These are phyloP conservation scores for Lepus europaeus DNA, from an alignment of 2,113 vertebrate species.

Conservation along the genomic window DNA sequence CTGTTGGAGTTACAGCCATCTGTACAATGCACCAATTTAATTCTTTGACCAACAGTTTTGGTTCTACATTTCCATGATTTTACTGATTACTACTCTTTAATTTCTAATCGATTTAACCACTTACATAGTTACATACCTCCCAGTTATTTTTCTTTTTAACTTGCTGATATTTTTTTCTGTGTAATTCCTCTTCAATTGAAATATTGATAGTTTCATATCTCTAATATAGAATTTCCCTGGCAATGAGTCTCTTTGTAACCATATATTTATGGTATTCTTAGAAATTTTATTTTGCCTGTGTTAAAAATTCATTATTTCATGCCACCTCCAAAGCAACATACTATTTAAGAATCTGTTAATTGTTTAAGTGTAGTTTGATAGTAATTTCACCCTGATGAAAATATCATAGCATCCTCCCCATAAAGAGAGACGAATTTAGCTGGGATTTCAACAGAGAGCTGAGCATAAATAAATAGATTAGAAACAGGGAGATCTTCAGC, in stretches of 20 bases:
- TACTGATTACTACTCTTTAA: neutral
- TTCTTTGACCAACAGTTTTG: neutral
- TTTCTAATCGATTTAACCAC: neutral
- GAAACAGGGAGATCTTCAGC: neutral
- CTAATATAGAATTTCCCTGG: neutral
- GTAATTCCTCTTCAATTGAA: neutral
- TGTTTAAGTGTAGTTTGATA: neutral
- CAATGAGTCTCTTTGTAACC: neutral
- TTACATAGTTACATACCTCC: neutral
- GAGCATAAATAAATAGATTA: neutral
- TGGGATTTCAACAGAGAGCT: neutral
- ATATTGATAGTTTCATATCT: neutral
- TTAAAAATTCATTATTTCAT: conserved; percentile 15
- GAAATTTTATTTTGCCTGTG: neutral
- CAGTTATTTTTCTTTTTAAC: neutral
- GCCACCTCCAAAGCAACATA: neutral
- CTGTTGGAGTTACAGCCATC: neutral
- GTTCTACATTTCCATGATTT: conserved; percentile 2
- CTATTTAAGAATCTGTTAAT: neutral
- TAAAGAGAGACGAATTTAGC: neutral
- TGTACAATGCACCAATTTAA: neutral
- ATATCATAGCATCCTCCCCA: neutral
- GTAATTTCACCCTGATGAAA: neutral
- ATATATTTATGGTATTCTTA: neutral
- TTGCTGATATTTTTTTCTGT: neutral